Evolutionary conservation across 2,797 vertebrate species (phyloP), one percentile per base, ranked within the genome.

Genomic region (Alauda arvensis): DNA sequence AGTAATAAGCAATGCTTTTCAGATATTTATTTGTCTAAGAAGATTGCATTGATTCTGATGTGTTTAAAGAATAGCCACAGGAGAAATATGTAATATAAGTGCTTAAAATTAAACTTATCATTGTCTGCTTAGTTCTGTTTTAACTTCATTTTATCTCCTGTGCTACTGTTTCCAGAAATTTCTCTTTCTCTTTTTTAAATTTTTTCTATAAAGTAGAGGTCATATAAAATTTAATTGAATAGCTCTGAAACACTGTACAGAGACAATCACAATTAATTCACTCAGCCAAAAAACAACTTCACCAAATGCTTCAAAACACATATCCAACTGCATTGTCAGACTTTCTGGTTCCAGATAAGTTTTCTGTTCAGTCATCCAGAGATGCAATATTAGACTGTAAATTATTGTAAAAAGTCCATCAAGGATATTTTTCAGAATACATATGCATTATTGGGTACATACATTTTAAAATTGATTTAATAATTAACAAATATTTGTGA

Each of bases 181-280:
- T 78, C 28, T 57, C 7, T 37, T 20, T 15, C 5, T 33, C 33
- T 63, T 45, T 28, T 9, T n/a, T n/a, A n/a, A n/a, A n/a, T n/a
- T 55, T 74, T 65, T 83, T 69, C 26, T 23, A 6, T 52, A 6
- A 79, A 75, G 5, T 39, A 37, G 46, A 70, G 71, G 5, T 23
- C 14, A 28, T 6, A 37, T 56, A 45, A 74, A 70, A 89, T 77
- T 57, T 84, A 87, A 77, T 66, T 80, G 14, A 80, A 70, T 60
- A 63, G 14, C 49, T 89, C 85, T 74, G 77, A 72, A 79, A 70
- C 63, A n/a, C 23, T 63, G 24, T 33, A 17, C n/a, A 90, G 75
- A 80, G 52, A 61, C 23, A 61, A 53, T 68, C 39, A 65, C 26
- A 85, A 59, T 69, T 87, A 82, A 88, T 92, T 87, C 13, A 31